A percentile compares a stretch with the other conserved stretches of the same genome.
Conservation (phyloP, 2,888 invertebrate species). For the Phytoseiulus persimilis region DNA sequence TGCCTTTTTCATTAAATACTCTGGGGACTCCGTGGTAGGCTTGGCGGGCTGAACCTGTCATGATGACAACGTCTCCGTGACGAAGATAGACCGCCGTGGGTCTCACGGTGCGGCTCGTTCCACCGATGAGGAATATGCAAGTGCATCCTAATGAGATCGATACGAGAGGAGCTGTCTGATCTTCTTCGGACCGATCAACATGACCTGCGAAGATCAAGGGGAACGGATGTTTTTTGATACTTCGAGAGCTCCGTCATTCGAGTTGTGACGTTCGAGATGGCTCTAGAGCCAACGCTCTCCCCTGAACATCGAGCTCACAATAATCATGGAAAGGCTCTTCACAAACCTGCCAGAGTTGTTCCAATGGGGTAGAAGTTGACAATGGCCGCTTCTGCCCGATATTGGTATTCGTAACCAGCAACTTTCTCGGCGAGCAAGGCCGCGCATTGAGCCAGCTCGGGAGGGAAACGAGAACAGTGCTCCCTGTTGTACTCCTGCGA, state of each 20-base stretch:
- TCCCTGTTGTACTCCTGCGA: constrained; percentile 63
- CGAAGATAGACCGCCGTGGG: constrained; percentile 60
- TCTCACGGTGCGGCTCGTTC: constrained; percentile 60
- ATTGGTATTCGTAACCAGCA: constrained; percentile 57
- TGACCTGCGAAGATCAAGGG: constrained; percentile 59
- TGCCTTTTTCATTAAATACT: constrained; percentile 58
- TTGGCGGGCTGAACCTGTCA: constrained; percentile 73
- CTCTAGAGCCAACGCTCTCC: too few species aligned
- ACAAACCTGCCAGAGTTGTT: constrained; percentile 64
- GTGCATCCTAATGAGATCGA: constrained; percentile 89
- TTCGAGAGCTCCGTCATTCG: too few species aligned
- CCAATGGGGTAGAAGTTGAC: constrained; percentile 91
- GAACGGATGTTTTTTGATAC: too few species aligned
- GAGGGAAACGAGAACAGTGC: constrained; percentile 62
- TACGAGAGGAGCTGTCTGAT: constrained; percentile 75
- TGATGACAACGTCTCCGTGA: constrained; percentile 83
- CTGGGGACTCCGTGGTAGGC: constrained; percentile 90
- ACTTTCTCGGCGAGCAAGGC: constrained; percentile 59
- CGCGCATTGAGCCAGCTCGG: constrained; percentile 60
- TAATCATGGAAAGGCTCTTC: not conserved
- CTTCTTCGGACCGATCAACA: constrained; percentile 83
- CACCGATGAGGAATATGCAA: constrained; percentile 87
- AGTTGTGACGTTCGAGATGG: too few species aligned
- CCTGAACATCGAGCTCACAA: too few species aligned
- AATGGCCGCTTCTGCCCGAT: constrained; percentile 81